These are phyloP conservation scores for Volucella inanis DNA, from an alignment of 2,888 invertebrate species.

Conservation along the genomic window DNA sequence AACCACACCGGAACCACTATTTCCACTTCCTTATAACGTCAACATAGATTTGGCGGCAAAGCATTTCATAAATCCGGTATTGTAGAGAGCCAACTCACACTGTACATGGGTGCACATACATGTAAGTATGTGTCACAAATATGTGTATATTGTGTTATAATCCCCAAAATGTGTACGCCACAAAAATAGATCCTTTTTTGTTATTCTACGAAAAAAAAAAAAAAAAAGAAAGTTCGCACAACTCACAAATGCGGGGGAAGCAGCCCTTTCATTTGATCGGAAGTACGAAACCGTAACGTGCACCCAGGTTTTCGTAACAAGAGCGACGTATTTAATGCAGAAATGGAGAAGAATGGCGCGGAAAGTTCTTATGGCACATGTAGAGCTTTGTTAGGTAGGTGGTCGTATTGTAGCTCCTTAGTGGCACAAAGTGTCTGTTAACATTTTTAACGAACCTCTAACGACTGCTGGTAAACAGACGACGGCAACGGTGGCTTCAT, in stretches of 20 bases:
- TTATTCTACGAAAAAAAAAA: constrained; percentile 10
- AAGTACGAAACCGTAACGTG: constrained; percentile 16
- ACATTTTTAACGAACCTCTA: constrained; percentile 75
- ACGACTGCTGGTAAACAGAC: constrained; percentile 65
- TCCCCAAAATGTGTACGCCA: constrained; percentile 59
- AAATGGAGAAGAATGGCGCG: constrained; percentile 31
- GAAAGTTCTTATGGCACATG: constrained; percentile 36
- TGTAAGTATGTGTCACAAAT: too few relatives aligned
- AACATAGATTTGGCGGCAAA: neutral
- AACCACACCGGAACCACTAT: constrained; percentile 31
- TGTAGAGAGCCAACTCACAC: neutral
- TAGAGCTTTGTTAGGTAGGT: constrained; percentile 31
- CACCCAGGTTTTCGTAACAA: constrained; percentile 37
- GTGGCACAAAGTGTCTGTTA: constrained; percentile 72
- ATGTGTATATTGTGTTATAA: constrained; percentile 20
- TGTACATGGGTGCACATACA: neutral
- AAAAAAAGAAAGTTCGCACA: constrained; percentile 17
- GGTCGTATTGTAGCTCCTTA: constrained; percentile 24
- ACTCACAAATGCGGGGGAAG: constrained; percentile 33
- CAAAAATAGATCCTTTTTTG: constrained; percentile 41
- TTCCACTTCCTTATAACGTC: constrained; percentile 1
- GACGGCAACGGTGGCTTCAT: neutral
- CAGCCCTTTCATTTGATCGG: constrained; percentile 57
- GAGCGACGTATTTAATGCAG: constrained; percentile 55
- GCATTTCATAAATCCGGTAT: constrained; percentile 48